Percentiles rank a stretch among this genome's conserved stretches.
Conservation (phyloP, 2,888 invertebrate species). For the Zootermopsis nevadensis region DNA sequence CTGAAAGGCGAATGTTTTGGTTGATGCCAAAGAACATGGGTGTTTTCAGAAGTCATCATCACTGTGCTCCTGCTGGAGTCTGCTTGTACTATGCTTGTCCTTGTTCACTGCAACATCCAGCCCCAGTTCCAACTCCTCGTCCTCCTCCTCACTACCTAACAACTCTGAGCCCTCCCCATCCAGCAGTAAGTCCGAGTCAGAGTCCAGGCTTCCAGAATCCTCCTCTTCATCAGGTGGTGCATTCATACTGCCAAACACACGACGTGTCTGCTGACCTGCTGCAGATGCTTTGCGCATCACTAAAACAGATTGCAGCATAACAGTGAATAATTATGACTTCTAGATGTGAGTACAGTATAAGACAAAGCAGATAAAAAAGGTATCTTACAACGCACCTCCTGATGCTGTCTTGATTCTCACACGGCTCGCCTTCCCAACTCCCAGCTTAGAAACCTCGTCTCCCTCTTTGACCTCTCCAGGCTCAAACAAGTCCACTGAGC, state of each 20-base stretch:
- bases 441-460: constrained; percentile 56
- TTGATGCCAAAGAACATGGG: no score
- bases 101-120: constrained; percentile 43
- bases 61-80: constrained; percentile 59
- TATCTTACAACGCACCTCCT: constrained; percentile 46
- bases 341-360: no score
- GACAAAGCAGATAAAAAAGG: background rate
- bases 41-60: constrained; percentile 65
- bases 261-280: constrained; percentile 59
- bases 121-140: constrained; percentile 64
- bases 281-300: constrained; percentile 52
- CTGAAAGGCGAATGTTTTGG: no score
- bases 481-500: constrained; percentile 63
- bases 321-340: no score
- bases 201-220: constrained; percentile 61
- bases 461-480: constrained; percentile 57
- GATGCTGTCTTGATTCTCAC: constrained; percentile 53
- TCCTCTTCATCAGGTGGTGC: constrained; percentile 61
- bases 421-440: constrained; percentile 48
- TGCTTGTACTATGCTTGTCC: constrained; percentile 52
- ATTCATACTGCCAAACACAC: constrained; percentile 71
- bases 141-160: constrained; percentile 70
- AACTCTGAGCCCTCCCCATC: constrained; percentile 72
- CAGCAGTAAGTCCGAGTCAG: constrained; percentile 67
- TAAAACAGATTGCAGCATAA: background rate